Evolutionary conservation across 37 sponge, comb jelly and placozoan genomes (phyloP).

Genomic region (Beroe forskalii): DNA sequence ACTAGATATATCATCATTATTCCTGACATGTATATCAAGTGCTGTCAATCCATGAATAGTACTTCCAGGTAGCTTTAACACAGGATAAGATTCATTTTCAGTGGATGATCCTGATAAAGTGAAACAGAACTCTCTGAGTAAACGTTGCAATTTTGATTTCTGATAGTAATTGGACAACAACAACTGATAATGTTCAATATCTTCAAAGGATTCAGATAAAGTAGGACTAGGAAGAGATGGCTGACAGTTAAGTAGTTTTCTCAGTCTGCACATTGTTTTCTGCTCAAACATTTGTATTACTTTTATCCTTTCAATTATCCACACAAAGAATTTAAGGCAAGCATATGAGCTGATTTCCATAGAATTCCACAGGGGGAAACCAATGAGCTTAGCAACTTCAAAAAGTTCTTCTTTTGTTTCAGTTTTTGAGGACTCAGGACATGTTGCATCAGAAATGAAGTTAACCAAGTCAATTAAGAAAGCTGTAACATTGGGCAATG

Average conservation of each 20-base stretch:
- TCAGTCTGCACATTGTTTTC: background rate
- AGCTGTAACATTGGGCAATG: background rate
- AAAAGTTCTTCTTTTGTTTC: background rate
- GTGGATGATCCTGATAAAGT: background rate
- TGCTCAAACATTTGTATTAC: background rate
- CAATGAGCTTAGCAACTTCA: conserved; percentile 14
- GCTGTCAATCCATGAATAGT: background rate
- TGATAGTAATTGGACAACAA: background rate
- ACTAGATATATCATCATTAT: background rate
- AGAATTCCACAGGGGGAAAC: background rate
- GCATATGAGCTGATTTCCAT: conserved; percentile 29
- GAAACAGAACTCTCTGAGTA: background rate
- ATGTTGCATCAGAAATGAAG: background rate
- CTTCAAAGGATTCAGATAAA: no score
- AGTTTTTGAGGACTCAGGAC: background rate
- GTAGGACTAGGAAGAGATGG: background rate
- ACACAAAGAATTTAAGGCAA: background rate
- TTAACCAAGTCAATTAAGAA: conserved; percentile 13
- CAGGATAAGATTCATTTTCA: background rate
- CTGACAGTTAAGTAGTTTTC: background rate
- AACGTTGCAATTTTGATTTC: background rate
- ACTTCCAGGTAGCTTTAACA: background rate
- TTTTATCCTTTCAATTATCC: background rate
- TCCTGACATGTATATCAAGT: background rate
- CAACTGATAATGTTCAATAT: background rate